A percentile compares a stretch with the other conserved stretches of the same genome.
Conservation (phyloP, 2,888 invertebrate species). For the Drosophila villosipedis region DNA sequence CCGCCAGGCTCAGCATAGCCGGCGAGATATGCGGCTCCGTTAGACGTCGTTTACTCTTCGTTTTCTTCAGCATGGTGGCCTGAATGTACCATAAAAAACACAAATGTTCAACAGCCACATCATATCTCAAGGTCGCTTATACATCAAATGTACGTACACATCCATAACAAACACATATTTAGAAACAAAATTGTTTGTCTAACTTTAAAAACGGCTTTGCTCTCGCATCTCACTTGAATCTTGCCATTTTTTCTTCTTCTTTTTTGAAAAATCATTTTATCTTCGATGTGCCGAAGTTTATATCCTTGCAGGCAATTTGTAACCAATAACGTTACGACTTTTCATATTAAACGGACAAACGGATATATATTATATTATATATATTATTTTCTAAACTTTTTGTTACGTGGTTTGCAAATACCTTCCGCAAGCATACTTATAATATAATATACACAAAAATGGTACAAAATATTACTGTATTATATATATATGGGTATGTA, state of each 20-base stretch:
- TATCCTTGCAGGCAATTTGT: conserved; percentile 1
- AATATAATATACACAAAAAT: conserved; percentile 32
- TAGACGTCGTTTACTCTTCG: conserved; percentile 98
- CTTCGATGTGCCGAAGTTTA: conserved; percentile 30
- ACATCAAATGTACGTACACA: conserved; percentile 32
- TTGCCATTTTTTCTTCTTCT: conserved; percentile 3
- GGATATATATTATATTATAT: not conserved
- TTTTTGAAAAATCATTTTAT: not conserved
- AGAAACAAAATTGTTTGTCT: conserved; percentile 21
- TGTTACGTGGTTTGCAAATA: not conserved
- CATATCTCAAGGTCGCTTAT: conserved; percentile 39
- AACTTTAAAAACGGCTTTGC: conserved; percentile 10
- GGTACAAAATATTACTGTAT: conserved; percentile 28
- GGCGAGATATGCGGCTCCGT: conserved; percentile 91
- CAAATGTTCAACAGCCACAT: conserved; percentile 69
- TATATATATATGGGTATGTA: conserved; percentile 16
- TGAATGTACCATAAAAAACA: conserved; percentile 86
- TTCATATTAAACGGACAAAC: not conserved
- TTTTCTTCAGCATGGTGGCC: conserved; percentile 99
- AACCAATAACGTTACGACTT: not conserved
- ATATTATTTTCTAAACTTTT: not conserved
- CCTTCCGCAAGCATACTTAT: conserved; percentile 23
- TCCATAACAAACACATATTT: conserved; percentile 30
- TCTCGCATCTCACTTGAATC: not conserved
- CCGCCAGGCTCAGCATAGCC: conserved; percentile 79